Conservation (phyloP, 1,140 invertebrate genomes). For the Cydia pomonella region DNA sequence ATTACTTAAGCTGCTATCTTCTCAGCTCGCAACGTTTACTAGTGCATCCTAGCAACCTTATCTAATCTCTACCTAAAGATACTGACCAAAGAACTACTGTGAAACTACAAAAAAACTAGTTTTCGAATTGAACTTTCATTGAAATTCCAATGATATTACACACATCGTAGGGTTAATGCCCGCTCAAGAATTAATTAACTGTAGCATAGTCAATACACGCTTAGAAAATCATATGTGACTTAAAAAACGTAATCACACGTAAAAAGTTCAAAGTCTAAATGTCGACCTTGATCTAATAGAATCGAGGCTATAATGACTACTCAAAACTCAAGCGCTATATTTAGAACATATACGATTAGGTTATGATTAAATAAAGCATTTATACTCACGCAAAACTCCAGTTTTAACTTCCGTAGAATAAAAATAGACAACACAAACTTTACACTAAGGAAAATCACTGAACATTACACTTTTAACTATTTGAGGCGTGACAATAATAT, state of each 20-base stretch:
- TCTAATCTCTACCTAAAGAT: neutral
- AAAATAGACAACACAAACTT: conserved; percentile 2
- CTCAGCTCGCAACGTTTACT: neutral
- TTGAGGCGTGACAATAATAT: no score
- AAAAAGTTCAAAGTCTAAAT: conserved; percentile 45
- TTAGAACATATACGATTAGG: conserved; percentile 12
- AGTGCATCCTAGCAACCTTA: neutral
- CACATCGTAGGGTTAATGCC: neutral
- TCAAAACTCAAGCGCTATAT: conserved; percentile 3
- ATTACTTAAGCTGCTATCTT: neutral
- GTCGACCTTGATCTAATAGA: conserved; percentile 39
- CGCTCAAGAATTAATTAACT: neutral
- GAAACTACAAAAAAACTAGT: neutral
- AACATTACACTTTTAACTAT: conserved; percentile 6
- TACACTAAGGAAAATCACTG: neutral
- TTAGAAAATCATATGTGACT: neutral
- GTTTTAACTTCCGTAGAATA: neutral
- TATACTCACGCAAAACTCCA: conserved; percentile 8
- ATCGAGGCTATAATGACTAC: conserved; percentile 15
- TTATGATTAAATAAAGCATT: conserved; percentile 18
- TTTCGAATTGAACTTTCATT: neutral
- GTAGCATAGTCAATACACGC: neutral
- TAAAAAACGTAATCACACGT: neutral
- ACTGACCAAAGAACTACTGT: neutral
- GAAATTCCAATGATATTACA: neutral